Conservation (phyloP, 2,888 invertebrate genomes). For the Cephalotes varians region DNA sequence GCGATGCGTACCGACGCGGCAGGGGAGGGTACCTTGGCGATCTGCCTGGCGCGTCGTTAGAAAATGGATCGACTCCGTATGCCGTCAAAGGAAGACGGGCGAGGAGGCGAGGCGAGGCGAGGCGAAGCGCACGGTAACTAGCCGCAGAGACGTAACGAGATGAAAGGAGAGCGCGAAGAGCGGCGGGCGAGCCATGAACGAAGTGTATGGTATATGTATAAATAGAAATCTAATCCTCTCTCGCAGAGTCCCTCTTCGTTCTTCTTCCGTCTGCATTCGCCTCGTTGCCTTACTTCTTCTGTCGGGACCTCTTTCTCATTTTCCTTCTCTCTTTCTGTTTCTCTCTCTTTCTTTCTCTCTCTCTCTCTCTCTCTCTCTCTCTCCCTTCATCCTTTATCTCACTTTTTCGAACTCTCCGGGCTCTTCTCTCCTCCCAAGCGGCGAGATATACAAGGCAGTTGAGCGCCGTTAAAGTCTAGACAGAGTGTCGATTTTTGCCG, state of each 20-base stretch:
- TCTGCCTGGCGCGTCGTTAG: conserved; percentile 61
- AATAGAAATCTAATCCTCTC: conserved; percentile 79
- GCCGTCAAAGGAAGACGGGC: conserved; percentile 62
- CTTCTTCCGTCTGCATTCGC: conserved; percentile 73
- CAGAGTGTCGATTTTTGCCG: conserved; percentile 83
- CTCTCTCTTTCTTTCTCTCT: conserved; percentile 51
- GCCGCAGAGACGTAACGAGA: conserved; percentile 82
- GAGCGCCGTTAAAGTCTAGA: conserved; percentile 78
- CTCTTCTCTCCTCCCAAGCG: conserved; percentile 23
- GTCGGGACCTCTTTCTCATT: conserved; percentile 50
- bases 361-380: conserved; percentile 36
- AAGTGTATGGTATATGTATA: conserved; percentile 82
- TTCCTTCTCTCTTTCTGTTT: conserved; percentile 56
- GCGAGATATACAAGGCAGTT: conserved; percentile 69
- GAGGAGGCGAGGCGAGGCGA: not conserved
- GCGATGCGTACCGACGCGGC: conserved; percentile 10
- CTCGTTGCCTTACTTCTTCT: conserved; percentile 73
- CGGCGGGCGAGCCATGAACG: conserved; percentile 78
- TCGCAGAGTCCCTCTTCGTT: conserved; percentile 37
- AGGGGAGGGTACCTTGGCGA: conserved; percentile 52
- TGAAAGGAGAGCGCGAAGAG: conserved; percentile 81
- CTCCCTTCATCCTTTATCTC: conserved; percentile 19
- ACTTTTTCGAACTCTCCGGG: conserved; percentile 11
- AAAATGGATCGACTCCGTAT: conserved; percentile 69
- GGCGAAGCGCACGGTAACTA: conserved; percentile 53